Base-by-base conservation (phyloP, 1,140 invertebrate genomes). In the Prorops nasuta region DNA sequence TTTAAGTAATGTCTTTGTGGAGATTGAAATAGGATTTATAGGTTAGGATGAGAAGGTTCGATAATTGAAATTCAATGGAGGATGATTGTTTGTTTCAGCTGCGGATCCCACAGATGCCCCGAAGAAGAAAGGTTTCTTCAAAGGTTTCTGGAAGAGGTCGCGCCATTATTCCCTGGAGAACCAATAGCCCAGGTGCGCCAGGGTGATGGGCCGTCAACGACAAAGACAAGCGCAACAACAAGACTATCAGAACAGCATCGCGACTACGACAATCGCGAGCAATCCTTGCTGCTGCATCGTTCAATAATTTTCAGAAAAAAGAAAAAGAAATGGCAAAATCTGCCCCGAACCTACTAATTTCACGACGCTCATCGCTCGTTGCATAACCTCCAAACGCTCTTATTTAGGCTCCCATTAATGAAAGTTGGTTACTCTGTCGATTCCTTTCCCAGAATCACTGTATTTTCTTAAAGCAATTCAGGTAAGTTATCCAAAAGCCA, bases 101-200 rank as follows among this genome's bases (percentile, higher is more conserved):
- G 86, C 87, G 52, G 84, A 87, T 42, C 64, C 79, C 69, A 67
- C 74, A 64, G 72, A 83, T 76, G 58, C 81, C 56, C 86, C 88
- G 45, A 89, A 90, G 72, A 89, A 89, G 69, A 88, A 88, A 71
- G 86, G 88, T 41, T 89, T 91, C 66, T 91, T 91, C 78, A 88
- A 88, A 76, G 88, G 81, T 67, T 84, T 90, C 51, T 91, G 88
- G 88, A 90, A 90, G 72, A 82, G 86, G 48, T 89, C 88, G 42
- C 84, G 88, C 42, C 88, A 90, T 66, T 88, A 89, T 69, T 90
- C 88, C 18, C 74, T 91, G 71, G 89, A 91, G 72, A 88, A 90
- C 67, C 84, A 86, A 81, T 81, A 82, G 75, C 73, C 67, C 70
- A 76, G 72, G 71, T 79, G 69, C 69, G 66, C 67, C 58, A 72